Conservation (phyloP, 2,113 vertebrate genomes). For the Ailurus styani region DNA sequence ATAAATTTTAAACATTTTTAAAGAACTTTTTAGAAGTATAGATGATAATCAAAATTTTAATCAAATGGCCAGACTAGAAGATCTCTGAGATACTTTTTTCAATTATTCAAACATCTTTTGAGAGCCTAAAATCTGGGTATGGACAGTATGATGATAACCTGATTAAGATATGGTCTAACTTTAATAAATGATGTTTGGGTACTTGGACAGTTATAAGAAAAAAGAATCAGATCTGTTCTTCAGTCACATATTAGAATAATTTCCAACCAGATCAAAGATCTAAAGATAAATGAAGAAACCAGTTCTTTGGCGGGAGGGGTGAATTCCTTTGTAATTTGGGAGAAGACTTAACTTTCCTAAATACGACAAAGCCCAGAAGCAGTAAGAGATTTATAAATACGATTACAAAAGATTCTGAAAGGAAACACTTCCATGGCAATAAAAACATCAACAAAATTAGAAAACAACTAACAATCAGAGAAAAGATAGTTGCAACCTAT, state of each 20-base stretch:
- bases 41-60: background rate
- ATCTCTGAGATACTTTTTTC: background rate
- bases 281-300: background rate
- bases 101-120: background rate
- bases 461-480: background rate
- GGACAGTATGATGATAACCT: background rate
- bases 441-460: background rate
- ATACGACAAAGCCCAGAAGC: background rate
- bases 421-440: background rate
- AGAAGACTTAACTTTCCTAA: background rate
- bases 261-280: background rate
- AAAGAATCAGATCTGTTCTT: background rate
- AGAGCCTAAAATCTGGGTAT: background rate
- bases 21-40: background rate
- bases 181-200: background rate
- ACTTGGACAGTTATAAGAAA: background rate
- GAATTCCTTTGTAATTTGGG: background rate
- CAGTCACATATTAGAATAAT: background rate
- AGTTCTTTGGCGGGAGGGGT: background rate
- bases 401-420: background rate
- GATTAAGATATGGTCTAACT: background rate
- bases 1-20: constrained; percentile 7
- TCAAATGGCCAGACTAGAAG: background rate
- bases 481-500: background rate
- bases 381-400: background rate